Evolutionary conservation across 2,888 invertebrate species (phyloP), one percentile per base, ranked within the genome.

Genomic region (Meghimatium bilineatum): DNA sequence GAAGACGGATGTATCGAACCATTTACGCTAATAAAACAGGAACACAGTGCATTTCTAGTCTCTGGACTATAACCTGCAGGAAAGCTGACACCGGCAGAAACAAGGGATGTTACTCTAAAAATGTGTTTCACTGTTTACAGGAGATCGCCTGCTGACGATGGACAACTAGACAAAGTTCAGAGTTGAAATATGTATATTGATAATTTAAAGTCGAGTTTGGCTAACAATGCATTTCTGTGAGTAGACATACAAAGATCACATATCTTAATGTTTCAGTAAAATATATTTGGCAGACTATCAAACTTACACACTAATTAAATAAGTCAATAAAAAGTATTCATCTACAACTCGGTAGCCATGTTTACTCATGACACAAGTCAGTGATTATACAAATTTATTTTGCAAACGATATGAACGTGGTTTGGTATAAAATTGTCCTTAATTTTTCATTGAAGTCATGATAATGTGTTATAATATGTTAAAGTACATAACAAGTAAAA

Each of bases 101-200:
- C 17, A 69, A 69, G 69, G 69, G 69, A 69, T 10, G 34, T 20
- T 69, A 69, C 69, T 69, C 34, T 69, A 34, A 23, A 69, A 69
- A 34, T 69, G 69, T 69, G 2, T 32, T 14, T 14, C 26, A 8
- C 29, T 69, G 69, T 69, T 34, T 32, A 69, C 36, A 69, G 3
- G 10, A 1, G 69, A 69, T 56, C 56, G 56, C 10, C 56, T 56
- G 56, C 56, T 56, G 56, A 63, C 60, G 60, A n/a, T 63, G 1
- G 60, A 63, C 60, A 63, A n/a, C n/a, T 63, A 6, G n/a, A n/a
- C 6, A 5, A 63, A 2, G 26, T 63, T 63, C n/a, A 63, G 60
- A 23, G 3, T 23, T n/a, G 1, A 63, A 63, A 1, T 63, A 63
- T 63, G 60, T n/a, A n/a, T n/a, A 63, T 63, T 26, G 67, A 1